phyloP scores from a whole-genome alignment of 1,140 invertebrate species.

The Trichoplusia ni region DNA sequence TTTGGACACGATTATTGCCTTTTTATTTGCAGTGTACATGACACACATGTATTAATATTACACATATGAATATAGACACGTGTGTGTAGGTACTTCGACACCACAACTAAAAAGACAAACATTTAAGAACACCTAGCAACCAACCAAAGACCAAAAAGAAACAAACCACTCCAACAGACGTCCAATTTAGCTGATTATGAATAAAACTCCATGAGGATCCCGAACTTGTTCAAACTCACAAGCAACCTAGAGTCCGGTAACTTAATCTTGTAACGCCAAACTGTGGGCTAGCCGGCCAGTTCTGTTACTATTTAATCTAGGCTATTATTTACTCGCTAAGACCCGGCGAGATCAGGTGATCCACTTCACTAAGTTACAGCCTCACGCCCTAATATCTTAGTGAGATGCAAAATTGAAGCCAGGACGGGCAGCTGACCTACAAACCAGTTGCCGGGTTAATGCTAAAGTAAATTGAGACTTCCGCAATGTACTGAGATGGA shows the following conservation, averaged over 20 bases:
- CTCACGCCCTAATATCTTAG: conserved; percentile 16
- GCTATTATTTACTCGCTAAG: conserved; percentile 18
- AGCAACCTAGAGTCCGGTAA: not conserved
- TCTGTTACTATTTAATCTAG: conserved; percentile 20
- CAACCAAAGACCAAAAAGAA: too few species aligned
- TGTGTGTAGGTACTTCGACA: too few species aligned
- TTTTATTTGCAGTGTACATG: too few species aligned
- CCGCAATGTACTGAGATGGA: not conserved
- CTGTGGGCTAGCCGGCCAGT: not conserved
- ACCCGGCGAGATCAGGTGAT: not conserved
- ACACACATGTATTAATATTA: too few species aligned
- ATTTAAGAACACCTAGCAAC: too few species aligned
- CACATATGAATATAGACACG: too few species aligned
- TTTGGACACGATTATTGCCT: too few species aligned
- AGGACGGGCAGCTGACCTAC: conserved; percentile 17
- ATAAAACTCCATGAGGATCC: too few species aligned
- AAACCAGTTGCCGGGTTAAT: conserved; percentile 27
- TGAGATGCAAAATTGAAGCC: conserved; percentile 15
- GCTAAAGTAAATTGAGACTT: conserved; percentile 17
- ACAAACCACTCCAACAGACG: too few species aligned
- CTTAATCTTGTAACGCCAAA: not conserved
- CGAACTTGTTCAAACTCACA: too few species aligned
- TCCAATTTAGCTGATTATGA: too few species aligned
- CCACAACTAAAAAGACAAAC: too few species aligned
- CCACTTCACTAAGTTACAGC: conserved; percentile 14